Evolutionary conservation across 2,113 vertebrate species (phyloP), one percentile per base, ranked within the genome.

Genomic region (Setophaga kirtlandii): DNA sequence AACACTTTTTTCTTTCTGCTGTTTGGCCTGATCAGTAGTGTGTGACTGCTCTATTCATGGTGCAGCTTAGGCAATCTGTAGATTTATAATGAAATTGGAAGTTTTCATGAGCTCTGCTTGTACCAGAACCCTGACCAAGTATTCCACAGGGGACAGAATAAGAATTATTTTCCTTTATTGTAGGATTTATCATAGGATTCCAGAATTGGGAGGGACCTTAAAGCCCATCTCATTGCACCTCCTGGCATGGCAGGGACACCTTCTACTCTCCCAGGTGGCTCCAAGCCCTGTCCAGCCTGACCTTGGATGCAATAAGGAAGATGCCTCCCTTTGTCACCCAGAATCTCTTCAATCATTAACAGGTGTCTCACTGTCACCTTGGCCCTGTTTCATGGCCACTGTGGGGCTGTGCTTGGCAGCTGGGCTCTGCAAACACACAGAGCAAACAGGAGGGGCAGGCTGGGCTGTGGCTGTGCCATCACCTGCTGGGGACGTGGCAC

Each of bases 11-110:
- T 71, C 6, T 46, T 67, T 22, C 28, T 65, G 46, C 2, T 83
- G 2, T 83, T 80, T 78, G 64, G 24, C 78, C 65, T 52, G 18
- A 15, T 39, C 47, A 47, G 5, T 19, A 11, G 11, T 2, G 2
- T 20, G 47, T 1, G 4, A 6, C n/a, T 39, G 10, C 39, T 5
- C 0, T 16, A 3, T 17, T 73, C 6, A 3, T 24, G 37, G 20
- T 41, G 41, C 23, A 62, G 12, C 47, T 11, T 16, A 69, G 33
- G 75, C 27, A 37, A 28, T 47, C 16, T 42, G 69, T 49, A 64
- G 55, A 37, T 56, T 46, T 28, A 33, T 19, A 23, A 77, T 46
- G 37, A 52, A 59, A 60, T 46, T 5, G 12, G 12, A 65, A 24
- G 8, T 58, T 87, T 30, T 30, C 24, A 1, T 17, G 42, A 70